A percentile compares a stretch with the other conserved stretches of the same genome.
phyloP scores from a whole-genome alignment of 2,888 invertebrate genomes.

The Horisme vitalbata region DNA sequence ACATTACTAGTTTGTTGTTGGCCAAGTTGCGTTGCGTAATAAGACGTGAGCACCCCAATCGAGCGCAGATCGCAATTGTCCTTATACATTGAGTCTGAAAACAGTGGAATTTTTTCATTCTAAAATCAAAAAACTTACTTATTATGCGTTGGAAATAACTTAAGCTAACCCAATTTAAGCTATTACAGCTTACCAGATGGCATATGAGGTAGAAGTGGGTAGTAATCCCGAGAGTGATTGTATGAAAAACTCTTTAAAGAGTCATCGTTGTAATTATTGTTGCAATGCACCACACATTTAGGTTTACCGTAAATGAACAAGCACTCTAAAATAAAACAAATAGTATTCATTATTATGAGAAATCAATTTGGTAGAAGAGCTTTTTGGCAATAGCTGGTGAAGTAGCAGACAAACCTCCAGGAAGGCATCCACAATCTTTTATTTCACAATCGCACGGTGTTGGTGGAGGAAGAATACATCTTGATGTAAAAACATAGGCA shows the following conservation, averaged over 20 bases:
- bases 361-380: not conserved
- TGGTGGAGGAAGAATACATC: constrained; percentile 44
- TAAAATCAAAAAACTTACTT: no score
- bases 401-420: constrained; percentile 21
- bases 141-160: not conserved
- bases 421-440: constrained; percentile 8
- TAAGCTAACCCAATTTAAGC: not conserved
- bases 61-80: constrained; percentile 16
- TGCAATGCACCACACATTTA: constrained; percentile 47
- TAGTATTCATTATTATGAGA: not conserved
- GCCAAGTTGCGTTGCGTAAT: not conserved
- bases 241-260: not conserved
- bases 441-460: constrained; percentile 21
- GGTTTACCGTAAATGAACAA: constrained; percentile 56
- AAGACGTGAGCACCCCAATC: constrained; percentile 31
- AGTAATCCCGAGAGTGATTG: not conserved
- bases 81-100: not conserved
- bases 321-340: constrained; percentile 46
- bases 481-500: constrained; percentile 48
- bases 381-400: not conserved
- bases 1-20: not conserved
- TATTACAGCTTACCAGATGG: constrained; percentile 6
- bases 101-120: not conserved
- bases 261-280: constrained; percentile 4
- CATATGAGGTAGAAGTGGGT: not conserved